A percentile compares a stretch with the other conserved stretches of the same genome.
phyloP scores from a whole-genome alignment of 2,888 invertebrate species.

The Plebejus argus region DNA sequence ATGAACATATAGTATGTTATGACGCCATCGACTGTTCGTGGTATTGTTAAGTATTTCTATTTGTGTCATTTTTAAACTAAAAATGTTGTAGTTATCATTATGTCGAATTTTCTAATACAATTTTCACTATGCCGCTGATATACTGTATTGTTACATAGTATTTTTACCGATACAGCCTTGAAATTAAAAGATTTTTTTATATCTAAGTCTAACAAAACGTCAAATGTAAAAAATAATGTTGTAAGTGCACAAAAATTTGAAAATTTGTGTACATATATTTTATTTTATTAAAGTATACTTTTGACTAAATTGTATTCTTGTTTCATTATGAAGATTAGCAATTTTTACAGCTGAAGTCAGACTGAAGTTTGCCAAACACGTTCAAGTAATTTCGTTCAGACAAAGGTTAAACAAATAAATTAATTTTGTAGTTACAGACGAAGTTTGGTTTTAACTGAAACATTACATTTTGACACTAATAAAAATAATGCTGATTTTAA shows the following conservation, averaged over 20 bases:
- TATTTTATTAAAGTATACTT: not conserved
- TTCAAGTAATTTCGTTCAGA: not conserved
- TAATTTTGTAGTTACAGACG: too few species aligned
- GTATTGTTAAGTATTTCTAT: constrained; percentile 49
- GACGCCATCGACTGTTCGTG: constrained; percentile 46
- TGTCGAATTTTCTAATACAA: constrained; percentile 27
- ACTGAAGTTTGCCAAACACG: not conserved
- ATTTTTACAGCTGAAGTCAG: not conserved
- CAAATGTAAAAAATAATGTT: not conserved
- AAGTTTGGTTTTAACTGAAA: too few species aligned
- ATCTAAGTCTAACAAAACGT: too few species aligned
- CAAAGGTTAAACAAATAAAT: too few species aligned
- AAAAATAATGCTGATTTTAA: too few species aligned
- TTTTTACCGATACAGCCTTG: not conserved
- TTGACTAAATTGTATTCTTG: not conserved
- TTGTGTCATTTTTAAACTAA: constrained; percentile 43
- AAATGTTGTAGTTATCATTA: constrained; percentile 28
- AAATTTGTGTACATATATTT: too few species aligned
- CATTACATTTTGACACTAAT: too few species aligned
- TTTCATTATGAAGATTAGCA: too few species aligned
- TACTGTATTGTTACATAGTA: constrained; percentile 34
- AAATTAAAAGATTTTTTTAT: too few species aligned
- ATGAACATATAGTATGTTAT: constrained; percentile 21
- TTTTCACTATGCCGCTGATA: constrained; percentile 30
- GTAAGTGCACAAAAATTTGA: not conserved